Conservation (phyloP, 2,888 invertebrate genomes). For the Chirona hameri region DNA sequence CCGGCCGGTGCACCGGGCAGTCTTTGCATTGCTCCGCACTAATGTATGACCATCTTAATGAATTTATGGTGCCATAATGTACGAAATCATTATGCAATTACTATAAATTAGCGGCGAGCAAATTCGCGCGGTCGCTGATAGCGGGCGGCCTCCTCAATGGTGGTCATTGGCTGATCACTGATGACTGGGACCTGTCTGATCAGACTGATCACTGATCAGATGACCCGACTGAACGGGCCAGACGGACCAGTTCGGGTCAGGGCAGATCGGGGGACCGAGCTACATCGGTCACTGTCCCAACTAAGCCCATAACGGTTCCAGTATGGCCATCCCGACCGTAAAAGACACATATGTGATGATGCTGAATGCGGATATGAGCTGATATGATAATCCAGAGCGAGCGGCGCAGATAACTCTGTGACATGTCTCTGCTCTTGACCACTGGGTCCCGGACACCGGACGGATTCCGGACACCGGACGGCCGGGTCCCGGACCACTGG, state of each 20-base stretch:
- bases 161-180: not conserved
- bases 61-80: constrained; percentile 8
- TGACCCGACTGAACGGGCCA: not conserved
- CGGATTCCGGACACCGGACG: too few species aligned
- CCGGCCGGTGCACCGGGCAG: not conserved
- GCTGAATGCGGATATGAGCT: too few species aligned
- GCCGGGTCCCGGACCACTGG: too few species aligned
- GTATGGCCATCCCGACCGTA: too few species aligned
- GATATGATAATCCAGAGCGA: too few species aligned
- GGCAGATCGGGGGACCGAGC: not conserved
- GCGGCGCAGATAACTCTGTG: too few species aligned
- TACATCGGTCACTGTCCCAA: not conserved
- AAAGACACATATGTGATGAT: too few species aligned
- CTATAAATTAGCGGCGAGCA: constrained; percentile 11
- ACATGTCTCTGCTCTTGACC: too few species aligned
- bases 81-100: constrained; percentile 27
- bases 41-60: not conserved
- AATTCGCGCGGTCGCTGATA: not conserved
- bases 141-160: not conserved
- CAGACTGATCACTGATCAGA: not conserved
- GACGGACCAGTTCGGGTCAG: not conserved
- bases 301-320: too few species aligned
- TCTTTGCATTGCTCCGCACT: not conserved
- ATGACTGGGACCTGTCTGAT: not conserved
- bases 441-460: too few species aligned